Conservation (phyloP, 2,797 vertebrate species). For the Phaenicophaeus curvirostris region DNA sequence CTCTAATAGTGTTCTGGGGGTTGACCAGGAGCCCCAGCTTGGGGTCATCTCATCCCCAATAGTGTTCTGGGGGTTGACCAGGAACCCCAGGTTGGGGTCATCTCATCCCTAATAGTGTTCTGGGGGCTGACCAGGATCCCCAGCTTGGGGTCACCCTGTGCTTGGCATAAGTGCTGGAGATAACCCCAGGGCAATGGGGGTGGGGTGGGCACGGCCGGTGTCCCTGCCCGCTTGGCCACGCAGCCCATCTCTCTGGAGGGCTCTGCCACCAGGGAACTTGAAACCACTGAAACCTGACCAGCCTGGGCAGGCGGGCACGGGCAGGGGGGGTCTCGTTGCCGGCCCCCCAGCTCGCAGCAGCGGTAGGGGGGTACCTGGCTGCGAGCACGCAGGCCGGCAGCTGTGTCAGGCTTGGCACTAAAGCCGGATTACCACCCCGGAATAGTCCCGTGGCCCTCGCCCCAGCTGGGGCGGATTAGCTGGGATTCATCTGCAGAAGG, state of each 20-base stretch:
- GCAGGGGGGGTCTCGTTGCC: neutral
- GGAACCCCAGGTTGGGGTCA: neutral
- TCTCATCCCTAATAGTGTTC: too few species aligned
- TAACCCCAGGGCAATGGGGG: neutral
- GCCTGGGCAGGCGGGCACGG: neutral
- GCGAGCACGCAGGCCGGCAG: conserved; percentile 16
- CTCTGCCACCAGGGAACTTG: neutral
- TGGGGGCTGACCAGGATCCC: neutral
- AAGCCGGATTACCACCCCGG: conserved; percentile 62
- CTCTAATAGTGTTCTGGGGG: too few species aligned
- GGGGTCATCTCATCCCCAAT: too few species aligned
- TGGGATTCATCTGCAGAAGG: neutral
- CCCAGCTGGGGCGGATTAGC: conserved; percentile 31
- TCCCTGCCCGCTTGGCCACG: neutral
- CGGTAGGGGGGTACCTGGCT: neutral
- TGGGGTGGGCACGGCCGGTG: neutral
- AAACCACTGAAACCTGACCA: conserved; percentile 20
- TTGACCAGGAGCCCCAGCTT: too few species aligned
- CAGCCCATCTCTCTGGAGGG: neutral
- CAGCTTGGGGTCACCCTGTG: neutral
- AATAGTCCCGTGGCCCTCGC: neutral
- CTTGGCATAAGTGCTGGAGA: neutral
- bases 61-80: too few species aligned
- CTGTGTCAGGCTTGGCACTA: conserved; percentile 19
- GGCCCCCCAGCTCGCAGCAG: neutral